Evolutionary conservation across 2,888 invertebrate species (phyloP).

Genomic region (Meganola albula): DNA sequence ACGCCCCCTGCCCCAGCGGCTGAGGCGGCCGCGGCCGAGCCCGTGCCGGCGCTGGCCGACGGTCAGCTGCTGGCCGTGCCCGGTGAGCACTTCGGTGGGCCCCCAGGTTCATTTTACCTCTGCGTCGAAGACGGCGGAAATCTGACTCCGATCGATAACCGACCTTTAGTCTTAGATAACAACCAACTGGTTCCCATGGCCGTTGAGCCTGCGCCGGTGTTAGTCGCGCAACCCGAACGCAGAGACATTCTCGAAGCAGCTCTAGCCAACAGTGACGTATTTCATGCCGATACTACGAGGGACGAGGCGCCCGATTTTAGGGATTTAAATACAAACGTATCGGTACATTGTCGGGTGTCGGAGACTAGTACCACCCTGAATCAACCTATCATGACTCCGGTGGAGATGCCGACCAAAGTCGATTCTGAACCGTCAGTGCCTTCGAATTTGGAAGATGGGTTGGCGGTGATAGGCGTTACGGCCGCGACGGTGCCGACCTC

Average conservation of each 20-base stretch:
- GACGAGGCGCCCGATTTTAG: conserved; percentile 80
- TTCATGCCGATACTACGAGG: conserved; percentile 73
- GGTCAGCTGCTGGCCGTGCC: conserved; percentile 84
- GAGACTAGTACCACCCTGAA: conserved; percentile 86
- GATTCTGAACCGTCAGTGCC: conserved; percentile 46
- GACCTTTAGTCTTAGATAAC: conserved; percentile 76
- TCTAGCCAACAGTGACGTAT: conserved; percentile 85
- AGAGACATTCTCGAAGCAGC: conserved; percentile 87
- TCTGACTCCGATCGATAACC: conserved; percentile 84
- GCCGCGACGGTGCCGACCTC: conserved; percentile 80
- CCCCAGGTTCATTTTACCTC: conserved; percentile 84
- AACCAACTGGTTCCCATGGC: conserved; percentile 70
- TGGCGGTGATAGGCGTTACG: conserved; percentile 78
- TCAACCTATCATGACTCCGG: conserved; percentile 89
- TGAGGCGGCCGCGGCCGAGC: conserved; percentile 31
- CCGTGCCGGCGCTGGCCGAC: conserved; percentile 63
- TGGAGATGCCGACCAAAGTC: conserved; percentile 82
- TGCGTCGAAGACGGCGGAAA: conserved; percentile 85
- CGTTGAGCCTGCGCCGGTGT: conserved; percentile 42
- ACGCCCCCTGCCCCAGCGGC: conserved; percentile 35
- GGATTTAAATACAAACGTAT: conserved; percentile 76
- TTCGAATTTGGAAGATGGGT: conserved; percentile 71
- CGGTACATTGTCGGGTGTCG: conserved; percentile 79
- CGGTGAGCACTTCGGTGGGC: conserved; percentile 84
- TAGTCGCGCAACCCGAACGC: conserved; percentile 61